Conservation (phyloP, 2,113 vertebrate species). For the Anhinga anhinga region DNA sequence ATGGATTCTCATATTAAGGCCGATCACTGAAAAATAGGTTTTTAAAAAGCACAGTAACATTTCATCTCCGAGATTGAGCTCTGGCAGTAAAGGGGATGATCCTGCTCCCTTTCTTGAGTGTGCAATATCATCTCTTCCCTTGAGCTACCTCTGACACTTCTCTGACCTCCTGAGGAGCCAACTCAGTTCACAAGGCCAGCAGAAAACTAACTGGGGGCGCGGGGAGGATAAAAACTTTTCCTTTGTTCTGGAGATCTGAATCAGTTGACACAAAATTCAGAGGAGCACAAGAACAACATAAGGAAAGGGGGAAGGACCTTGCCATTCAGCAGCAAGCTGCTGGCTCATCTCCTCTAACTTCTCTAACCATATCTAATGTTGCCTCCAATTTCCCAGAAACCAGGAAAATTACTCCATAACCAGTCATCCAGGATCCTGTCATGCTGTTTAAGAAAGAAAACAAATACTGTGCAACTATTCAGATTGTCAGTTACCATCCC, state of each 20-base stretch:
- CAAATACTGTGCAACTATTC: background rate
- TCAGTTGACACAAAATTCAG: background rate
- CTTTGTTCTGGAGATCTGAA: background rate
- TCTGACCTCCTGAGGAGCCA: background rate
- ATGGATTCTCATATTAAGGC: background rate
- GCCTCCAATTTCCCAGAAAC: background rate
- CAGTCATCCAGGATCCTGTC: background rate
- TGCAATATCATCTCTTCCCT: background rate
- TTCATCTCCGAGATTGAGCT: background rate
- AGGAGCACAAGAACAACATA: background rate
- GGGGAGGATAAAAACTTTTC: background rate
- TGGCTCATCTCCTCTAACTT: background rate
- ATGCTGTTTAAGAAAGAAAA: background rate
- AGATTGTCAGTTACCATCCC: background rate
- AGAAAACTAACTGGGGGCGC: background rate
- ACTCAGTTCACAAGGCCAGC: background rate
- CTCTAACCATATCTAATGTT: background rate
- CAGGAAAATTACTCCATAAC: background rate
- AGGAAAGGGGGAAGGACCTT: background rate
- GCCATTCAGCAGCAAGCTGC: background rate
- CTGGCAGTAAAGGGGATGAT: background rate
- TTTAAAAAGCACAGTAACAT: background rate
- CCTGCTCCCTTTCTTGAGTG: background rate
- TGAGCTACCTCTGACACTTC: background rate
- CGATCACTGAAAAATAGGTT: background rate